Evolutionary conservation across 2,888 invertebrate species (phyloP), one percentile per base, ranked within the genome.

Genomic region (Oscheius sp.): DNA sequence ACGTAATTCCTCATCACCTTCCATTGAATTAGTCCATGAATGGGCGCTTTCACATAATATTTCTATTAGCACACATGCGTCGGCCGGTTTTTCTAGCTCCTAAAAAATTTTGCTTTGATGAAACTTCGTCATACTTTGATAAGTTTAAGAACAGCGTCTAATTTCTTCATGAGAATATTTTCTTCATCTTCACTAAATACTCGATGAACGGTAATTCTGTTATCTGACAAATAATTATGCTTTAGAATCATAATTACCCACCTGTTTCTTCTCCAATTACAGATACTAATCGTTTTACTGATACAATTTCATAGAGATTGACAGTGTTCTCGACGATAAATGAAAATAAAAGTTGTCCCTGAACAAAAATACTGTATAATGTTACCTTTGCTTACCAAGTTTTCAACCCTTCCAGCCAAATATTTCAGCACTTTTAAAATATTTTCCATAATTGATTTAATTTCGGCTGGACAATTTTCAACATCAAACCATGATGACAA

Each of bases 71-170:
- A 66, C 29, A 29, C 52, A 63, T 35, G 35, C 25, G 18, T 63
- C 6, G 43, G 18, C 9, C 12, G 27, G 1, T n/a, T 58, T 27
- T 58, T 27, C 7, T 9, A 35, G 35, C 3, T 35, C 35, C 35
- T 35, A 35, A 35, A 35, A 35, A 6, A 9, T 35, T 35, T 35
- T 35, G 35, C n/a, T 13, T 49, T 49, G 5, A 21, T 7, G 16
- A 13, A 21, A 49, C 16, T 49, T 16, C 45, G 16, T 12, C 45
- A 16, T 35, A 35, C 35, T 35, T 35, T 3, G 9, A 35, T 35
- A n/a, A 53, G 55, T 55, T 55, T 55, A 23, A 69, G 18, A 27
- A 56, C 45, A 16, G 56, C 69, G n/a, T 69, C 69, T 5, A 69
- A 55, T 45, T 56, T 55, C n/a, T 1, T 18, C 69, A 56, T 55